Percentiles rank a stretch among this genome's conserved stretches.
Conservation (phyloP, 2,113 vertebrate genomes). For the Columba livia region DNA sequence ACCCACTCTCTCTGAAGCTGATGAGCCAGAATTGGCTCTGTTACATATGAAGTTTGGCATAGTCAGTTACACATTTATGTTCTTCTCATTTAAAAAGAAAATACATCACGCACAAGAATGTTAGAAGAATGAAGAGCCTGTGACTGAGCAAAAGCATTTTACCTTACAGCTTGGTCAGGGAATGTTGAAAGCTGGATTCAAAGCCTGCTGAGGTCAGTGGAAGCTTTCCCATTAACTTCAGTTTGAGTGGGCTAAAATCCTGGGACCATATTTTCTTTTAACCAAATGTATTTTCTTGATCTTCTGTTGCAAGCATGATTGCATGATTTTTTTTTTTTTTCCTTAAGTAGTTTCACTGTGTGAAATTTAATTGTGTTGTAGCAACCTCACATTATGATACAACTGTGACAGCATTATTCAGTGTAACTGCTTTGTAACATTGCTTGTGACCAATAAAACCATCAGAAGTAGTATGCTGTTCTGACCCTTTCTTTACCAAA, state of each 20-base stretch:
- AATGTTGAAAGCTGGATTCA: neutral
- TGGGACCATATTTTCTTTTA: slow-evolving; percentile 26
- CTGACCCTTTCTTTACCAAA: neutral
- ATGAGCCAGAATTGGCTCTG: neutral
- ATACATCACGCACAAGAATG: slow-evolving; percentile 11
- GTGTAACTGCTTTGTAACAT: slow-evolving; percentile 30
- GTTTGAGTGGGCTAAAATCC: neutral
- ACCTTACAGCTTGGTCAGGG: neutral
- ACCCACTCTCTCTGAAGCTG: neutral
- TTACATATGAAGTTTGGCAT: neutral
- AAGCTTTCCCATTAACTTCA: slow-evolving; percentile 7
- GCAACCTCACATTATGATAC: slow-evolving; percentile 11
- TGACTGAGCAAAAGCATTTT: neutral
- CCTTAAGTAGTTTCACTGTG: slow-evolving; percentile 48
- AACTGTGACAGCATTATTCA: slow-evolving; percentile 53
- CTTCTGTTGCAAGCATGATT: slow-evolving; percentile 1
- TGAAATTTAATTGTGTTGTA: slow-evolving; percentile 54
- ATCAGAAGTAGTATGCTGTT: neutral
- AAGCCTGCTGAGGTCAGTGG: neutral
- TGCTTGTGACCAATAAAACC: slow-evolving; percentile 52
- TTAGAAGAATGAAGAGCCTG: neutral
- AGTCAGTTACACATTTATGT: neutral
- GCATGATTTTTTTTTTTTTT: neutral
- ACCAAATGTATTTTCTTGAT: slow-evolving; percentile 32
- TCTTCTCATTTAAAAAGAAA: slow-evolving; percentile 16